These are phyloP conservation scores for Siderastrea siderea DNA, from an alignment of 92 coral and sea anemone species.

Conservation along the genomic window DNA sequence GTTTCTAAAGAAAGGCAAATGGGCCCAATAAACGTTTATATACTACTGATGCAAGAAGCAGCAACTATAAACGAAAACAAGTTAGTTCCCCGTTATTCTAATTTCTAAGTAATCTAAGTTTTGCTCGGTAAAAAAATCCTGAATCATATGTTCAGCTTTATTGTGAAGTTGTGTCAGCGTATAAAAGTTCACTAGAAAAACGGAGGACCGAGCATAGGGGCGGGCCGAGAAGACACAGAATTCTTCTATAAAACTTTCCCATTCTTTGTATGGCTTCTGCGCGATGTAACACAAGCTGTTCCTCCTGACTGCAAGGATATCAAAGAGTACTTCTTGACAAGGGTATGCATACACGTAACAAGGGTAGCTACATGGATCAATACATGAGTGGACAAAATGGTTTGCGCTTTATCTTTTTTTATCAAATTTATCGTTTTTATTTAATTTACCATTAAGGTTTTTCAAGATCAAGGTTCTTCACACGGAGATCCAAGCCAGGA, in stretches of 20 bases:
- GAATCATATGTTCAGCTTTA: slow-evolving; percentile 34
- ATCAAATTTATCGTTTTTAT: neutral
- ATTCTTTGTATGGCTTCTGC: slow-evolving; percentile 57
- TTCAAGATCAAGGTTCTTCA: neutral
- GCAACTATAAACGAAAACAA: no score
- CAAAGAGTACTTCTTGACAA: slow-evolving; percentile 21
- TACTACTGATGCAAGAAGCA: no score
- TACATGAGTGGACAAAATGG: neutral
- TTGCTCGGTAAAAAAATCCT: no score
- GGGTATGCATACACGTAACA: neutral
- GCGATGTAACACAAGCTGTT: slow-evolving; percentile 30
- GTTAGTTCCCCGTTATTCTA: no score
- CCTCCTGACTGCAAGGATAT: slow-evolving; percentile 23
- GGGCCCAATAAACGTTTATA: no score
- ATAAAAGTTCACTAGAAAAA: slow-evolving; percentile 41
- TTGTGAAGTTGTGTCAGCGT: slow-evolving; percentile 65
- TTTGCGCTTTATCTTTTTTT: neutral
- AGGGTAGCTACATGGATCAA: no score
- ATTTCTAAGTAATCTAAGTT: no score
- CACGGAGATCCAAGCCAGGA: neutral
- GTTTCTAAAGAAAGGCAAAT: no score
- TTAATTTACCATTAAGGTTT: neutral
- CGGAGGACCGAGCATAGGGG: neutral
- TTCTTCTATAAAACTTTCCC: slow-evolving; percentile 45
- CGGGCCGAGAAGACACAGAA: neutral